phyloP scores from a whole-genome alignment of 2,113 vertebrate genomes.

The Osmerus eperlanus region DNA sequence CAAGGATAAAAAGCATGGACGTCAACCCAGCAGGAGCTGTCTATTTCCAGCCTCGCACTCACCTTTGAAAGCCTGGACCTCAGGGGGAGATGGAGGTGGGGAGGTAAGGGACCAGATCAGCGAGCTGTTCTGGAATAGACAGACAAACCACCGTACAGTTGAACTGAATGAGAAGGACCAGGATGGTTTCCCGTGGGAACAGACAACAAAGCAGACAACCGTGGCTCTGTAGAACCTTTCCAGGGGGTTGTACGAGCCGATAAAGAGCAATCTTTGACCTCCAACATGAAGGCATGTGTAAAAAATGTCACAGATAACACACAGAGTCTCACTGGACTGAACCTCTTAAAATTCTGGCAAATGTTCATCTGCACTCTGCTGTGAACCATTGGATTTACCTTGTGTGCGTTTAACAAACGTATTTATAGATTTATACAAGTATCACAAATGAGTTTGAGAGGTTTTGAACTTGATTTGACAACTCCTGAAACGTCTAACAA shows the following conservation, averaged over 20 bases:
- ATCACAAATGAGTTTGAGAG: too few species aligned
- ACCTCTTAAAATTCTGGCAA: background rate
- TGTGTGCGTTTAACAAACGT: too few species aligned
- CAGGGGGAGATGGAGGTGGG: background rate
- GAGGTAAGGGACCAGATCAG: background rate
- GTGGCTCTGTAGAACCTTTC: background rate
- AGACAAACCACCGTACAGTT: background rate
- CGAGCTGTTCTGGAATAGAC: background rate
- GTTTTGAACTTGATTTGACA: too few species aligned
- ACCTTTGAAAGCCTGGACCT: slow-evolving; percentile 7
- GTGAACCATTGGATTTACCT: background rate
- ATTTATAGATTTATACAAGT: too few species aligned
- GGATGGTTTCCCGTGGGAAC: background rate
- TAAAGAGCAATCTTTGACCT: background rate
- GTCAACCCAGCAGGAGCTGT: background rate
- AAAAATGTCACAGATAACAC: background rate
- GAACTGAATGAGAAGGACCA: background rate
- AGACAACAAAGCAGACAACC: background rate
- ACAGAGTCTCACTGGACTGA: background rate
- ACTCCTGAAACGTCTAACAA: too few species aligned
- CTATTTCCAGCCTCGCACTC: background rate
- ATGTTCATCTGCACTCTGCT: background rate
- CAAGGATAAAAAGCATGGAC: too few species aligned
- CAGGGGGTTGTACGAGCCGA: background rate
- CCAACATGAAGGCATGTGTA: background rate